Evolutionary conservation across 2,797 vertebrate genomes (phyloP).

Genomic region (Coracias cyanogaster): DNA sequence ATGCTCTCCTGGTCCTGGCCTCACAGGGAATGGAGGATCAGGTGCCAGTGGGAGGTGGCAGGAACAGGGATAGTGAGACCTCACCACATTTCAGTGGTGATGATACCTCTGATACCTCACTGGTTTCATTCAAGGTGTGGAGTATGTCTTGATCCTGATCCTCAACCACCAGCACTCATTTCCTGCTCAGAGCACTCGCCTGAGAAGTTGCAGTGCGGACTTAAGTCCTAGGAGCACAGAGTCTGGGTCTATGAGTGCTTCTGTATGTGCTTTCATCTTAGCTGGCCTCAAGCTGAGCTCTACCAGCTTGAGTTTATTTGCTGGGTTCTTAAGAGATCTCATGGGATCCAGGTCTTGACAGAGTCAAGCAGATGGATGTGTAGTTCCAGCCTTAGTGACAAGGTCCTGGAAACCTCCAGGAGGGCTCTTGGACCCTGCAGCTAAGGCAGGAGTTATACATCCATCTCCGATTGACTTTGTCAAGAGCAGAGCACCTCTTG

Average conservation of each 20-base stretch:
- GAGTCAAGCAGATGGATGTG: background rate
- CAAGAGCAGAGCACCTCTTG: background rate
- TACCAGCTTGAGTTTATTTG: background rate
- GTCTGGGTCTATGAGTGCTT: background rate
- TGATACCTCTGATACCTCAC: background rate
- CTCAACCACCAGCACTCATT: background rate
- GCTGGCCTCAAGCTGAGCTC: background rate
- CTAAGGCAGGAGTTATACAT: background rate
- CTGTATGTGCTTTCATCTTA: background rate
- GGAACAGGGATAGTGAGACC: background rate
- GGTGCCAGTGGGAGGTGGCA: background rate
- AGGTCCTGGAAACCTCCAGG: background rate
- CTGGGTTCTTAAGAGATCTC: background rate
- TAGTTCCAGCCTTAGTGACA: background rate
- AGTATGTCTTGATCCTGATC: background rate
- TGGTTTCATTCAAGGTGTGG: background rate
- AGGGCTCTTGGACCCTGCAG: fast-evolving
- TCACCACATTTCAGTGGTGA: background rate
- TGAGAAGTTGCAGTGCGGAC: background rate
- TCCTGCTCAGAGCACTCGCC: background rate
- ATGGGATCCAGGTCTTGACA: background rate
- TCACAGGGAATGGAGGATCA: background rate
- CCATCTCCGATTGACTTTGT: background rate
- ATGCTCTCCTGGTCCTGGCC: background rate
- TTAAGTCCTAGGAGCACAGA: background rate